Conservation (phyloP, 2,888 invertebrate species). For the Drosophila rubida region DNA sequence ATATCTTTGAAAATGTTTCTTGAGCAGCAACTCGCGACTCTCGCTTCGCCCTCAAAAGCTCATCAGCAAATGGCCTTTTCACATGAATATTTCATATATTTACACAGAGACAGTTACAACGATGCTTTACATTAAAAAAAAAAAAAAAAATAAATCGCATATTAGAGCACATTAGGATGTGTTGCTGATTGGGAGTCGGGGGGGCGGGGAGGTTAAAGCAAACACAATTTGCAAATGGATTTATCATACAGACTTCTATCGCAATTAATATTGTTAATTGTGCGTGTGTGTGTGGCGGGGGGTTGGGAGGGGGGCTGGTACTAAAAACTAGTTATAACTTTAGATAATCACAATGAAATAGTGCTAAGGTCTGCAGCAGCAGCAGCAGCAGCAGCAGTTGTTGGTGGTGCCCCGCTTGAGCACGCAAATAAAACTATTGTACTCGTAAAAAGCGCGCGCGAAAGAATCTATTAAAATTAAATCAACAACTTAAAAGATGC, state of each 20-base stretch:
- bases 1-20: conserved; percentile 58
- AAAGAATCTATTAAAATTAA: conserved; percentile 66
- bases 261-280: conserved; percentile 24
- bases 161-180: conserved; percentile 21
- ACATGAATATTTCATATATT: conserved; percentile 4
- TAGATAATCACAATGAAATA: conserved; percentile 77
- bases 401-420: conserved; percentile 36
- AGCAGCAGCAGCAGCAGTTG: conserved; percentile 26
- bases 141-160: neutral
- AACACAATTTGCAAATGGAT: conserved; percentile 12
- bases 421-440: conserved; percentile 54
- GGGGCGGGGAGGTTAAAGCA: neutral
- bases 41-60: conserved; percentile 5
- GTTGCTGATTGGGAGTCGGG: neutral
- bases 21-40: conserved; percentile 40
- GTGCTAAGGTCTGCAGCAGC: conserved; percentile 58
- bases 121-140: conserved; percentile 40
- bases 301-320: conserved; percentile 19
- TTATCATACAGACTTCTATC: conserved; percentile 38
- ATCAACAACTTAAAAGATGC: conserved; percentile 77
- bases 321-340: conserved; percentile 61
- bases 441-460: conserved; percentile 20
- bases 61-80: conserved; percentile 15
- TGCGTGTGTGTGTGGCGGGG: conserved; percentile 10
- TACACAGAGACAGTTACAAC: conserved; percentile 45